Conservation (phyloP, 2,797 vertebrate genomes). For the Enteromius thamalakanensis region DNA sequence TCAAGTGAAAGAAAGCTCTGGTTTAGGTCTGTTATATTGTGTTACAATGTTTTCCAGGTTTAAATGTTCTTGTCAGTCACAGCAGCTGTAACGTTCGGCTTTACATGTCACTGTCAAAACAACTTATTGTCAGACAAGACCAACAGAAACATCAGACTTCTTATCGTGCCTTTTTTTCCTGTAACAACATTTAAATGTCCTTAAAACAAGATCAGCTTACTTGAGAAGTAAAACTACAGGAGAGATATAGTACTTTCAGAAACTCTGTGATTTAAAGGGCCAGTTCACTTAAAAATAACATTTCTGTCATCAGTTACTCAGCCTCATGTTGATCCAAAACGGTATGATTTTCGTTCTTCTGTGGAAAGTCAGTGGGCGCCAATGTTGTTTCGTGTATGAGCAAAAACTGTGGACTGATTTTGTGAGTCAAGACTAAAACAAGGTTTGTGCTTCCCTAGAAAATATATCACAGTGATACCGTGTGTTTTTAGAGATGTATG, state of each 20-base stretch:
- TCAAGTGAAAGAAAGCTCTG: neutral
- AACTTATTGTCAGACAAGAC: constrained; percentile 10
- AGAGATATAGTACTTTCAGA: neutral
- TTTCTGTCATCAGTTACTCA: neutral
- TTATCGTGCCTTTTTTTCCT: neutral
- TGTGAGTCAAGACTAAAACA: neutral
- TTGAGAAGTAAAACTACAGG: neutral
- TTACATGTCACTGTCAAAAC: constrained; percentile 16
- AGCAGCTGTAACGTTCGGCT: constrained; percentile 18
- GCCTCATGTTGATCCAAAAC: neutral
- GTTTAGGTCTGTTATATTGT: neutral
- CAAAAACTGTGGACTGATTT: neutral
- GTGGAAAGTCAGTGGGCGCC: neutral
- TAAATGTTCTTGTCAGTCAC: constrained; percentile 23
- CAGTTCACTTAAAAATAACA: constrained; percentile 4
- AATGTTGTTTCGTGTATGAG: neutral
- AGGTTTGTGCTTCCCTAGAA: neutral
- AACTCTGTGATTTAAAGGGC: constrained; percentile 7
- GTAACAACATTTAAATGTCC: neutral
- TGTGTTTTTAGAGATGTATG: neutral
- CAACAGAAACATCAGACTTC: neutral
- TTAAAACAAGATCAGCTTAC: constrained; percentile 13
- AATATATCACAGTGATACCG: neutral
- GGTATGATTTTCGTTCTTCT: neutral
- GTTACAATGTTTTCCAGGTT: constrained; percentile 3